phyloP scores from a whole-genome alignment of 2,888 invertebrate species.

The Caenorhabditis sp. region DNA sequence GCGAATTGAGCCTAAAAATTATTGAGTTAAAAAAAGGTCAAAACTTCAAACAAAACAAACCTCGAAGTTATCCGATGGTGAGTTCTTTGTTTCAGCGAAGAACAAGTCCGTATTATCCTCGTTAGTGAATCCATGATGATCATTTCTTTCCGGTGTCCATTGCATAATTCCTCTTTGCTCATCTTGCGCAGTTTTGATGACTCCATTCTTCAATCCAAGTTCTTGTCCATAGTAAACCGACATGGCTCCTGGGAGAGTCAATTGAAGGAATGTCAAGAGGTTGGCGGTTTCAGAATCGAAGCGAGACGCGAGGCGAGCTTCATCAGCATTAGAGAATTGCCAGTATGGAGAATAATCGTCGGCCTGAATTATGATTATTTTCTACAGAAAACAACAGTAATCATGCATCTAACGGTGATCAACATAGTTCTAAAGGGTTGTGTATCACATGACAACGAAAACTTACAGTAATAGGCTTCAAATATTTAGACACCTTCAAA shows the following conservation, averaged over 20 bases:
- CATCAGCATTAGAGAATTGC: conserved; percentile 55
- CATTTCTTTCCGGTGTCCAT: conserved; percentile 39
- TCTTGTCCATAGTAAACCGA: conserved; percentile 60
- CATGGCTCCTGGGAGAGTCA: conserved; percentile 58
- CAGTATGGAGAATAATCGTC: conserved; percentile 52
- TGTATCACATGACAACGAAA: conserved; percentile 1
- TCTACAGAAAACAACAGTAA: background rate
- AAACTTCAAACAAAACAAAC: no score
- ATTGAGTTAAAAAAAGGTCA: no score
- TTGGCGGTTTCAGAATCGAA: conserved; percentile 51
- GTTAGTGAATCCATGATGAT: conserved; percentile 52
- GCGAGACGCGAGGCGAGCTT: conserved; percentile 44
- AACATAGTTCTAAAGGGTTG: background rate
- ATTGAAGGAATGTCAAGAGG: conserved; percentile 53
- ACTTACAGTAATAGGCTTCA: background rate
- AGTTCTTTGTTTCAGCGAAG: conserved; percentile 46
- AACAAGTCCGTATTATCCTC: conserved; percentile 24
- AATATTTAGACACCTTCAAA: background rate
- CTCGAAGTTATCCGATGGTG: conserved; percentile 48
- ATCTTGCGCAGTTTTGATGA: conserved; percentile 9
- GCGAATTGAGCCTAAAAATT: conserved; percentile 48
- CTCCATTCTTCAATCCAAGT: conserved; percentile 33
- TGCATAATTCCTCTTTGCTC: conserved; percentile 50
- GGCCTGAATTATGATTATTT: conserved; percentile 9
- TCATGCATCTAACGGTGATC: background rate